A percentile compares a stretch with the other conserved stretches of the same genome.
Evolutionary conservation across 1,140 invertebrate species (phyloP).

Genomic region (Eriocheir sinensis): DNA sequence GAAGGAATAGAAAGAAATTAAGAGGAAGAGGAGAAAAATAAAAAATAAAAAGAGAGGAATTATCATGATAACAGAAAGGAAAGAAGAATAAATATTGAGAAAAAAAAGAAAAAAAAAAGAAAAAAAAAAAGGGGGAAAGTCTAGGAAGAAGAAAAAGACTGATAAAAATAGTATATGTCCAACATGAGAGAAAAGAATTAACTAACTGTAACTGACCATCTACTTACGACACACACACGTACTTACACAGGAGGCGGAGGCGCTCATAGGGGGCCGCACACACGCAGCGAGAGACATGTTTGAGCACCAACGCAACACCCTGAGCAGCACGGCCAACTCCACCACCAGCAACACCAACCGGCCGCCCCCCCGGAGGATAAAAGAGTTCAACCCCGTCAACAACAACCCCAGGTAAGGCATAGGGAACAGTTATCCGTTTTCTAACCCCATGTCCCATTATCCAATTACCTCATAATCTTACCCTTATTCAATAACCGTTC

Average conservation of each 20-base stretch:
- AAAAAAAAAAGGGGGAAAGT: neutral
- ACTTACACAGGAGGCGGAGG: constrained; percentile 63
- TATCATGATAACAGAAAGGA: neutral
- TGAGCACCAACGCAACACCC: constrained; percentile 32
- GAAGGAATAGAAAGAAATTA: neutral
- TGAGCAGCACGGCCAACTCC: neutral
- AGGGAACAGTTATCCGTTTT: too few relatives aligned
- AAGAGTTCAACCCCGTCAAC: constrained; percentile 71
- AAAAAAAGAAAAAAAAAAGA: neutral
- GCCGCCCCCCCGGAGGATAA: constrained; percentile 67
- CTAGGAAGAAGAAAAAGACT: neutral
- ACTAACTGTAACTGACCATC: too few relatives aligned
- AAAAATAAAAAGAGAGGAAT: neutral
- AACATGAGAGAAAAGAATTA: neutral
- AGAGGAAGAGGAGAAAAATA: neutral
- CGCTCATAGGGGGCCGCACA: constrained; percentile 63
- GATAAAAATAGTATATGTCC: too few relatives aligned
- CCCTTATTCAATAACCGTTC: too few relatives aligned
- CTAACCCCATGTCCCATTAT: too few relatives aligned
- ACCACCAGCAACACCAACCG: constrained; percentile 51
- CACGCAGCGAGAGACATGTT: constrained; percentile 63
- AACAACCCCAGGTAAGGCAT: too few relatives aligned
- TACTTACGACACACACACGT: too few relatives aligned
- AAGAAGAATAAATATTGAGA: neutral
- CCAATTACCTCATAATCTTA: too few relatives aligned